Conservation (phyloP, 2,888 invertebrate genomes). For the Dynastes tityus region DNA sequence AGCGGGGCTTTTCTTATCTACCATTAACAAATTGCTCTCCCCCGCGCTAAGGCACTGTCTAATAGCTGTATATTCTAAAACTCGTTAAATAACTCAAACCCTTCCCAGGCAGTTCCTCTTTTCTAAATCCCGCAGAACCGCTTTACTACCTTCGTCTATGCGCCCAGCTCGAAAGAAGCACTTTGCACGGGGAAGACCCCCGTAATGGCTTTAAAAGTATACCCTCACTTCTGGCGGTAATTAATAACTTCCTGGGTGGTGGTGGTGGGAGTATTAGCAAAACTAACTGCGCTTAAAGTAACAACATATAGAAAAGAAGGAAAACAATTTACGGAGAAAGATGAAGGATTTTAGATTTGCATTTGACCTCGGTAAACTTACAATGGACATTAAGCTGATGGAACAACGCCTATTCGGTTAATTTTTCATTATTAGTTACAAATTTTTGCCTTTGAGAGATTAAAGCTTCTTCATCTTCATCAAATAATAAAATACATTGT, state of each 20-base stretch:
- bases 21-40: conserved; percentile 32
- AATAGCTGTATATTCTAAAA: conserved; percentile 23
- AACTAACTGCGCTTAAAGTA: neutral
- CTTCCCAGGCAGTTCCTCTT: neutral
- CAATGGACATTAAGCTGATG: neutral
- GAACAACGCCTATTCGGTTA: neutral
- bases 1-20: conserved; percentile 11
- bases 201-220: conserved; percentile 12
- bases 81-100: conserved; percentile 30
- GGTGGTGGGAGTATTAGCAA: neutral
- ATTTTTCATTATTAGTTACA: neutral
- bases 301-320: neutral
- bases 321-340: neutral
- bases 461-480: too few species aligned
- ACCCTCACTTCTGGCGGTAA: conserved; percentile 2
- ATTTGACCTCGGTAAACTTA: neutral
- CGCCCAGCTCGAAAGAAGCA: neutral
- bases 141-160: neutral
- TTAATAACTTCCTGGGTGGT: conserved; percentile 10
- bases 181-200: neutral
- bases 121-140: neutral
- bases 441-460: too few species aligned
- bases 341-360: neutral
- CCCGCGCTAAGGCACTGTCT: neutral
- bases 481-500: too few species aligned